A percentile compares a stretch with the other conserved stretches of the same genome.
Evolutionary conservation across 35 echinoderm and acorn worm species (phyloP).

Genomic region (Apostichopus californicus): DNA sequence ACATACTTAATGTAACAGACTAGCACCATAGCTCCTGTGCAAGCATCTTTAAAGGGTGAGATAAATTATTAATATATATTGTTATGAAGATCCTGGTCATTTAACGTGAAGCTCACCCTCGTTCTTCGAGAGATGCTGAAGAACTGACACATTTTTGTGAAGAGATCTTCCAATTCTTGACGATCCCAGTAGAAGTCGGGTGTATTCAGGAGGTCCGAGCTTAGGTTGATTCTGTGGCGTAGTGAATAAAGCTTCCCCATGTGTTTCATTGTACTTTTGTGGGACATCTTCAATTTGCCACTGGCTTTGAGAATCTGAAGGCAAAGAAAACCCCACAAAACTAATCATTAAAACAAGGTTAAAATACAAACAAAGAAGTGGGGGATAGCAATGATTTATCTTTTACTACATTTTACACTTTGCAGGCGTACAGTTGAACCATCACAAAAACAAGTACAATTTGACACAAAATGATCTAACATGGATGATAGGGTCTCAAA

Average conservation of each 20-base stretch:
- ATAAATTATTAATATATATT: no score
- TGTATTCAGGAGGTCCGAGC: constrained; percentile 90
- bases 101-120: constrained; percentile 55
- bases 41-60: no score
- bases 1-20: no score
- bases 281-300: constrained; percentile 79
- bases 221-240: constrained; percentile 92
- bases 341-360: not conserved
- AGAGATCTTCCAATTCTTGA: constrained; percentile 79
- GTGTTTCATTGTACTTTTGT: constrained; percentile 76
- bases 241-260: constrained; percentile 88
- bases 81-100: no score
- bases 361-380: not conserved
- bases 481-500: no score
- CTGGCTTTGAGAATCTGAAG: constrained; percentile 74
- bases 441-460: not conserved
- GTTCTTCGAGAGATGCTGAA: constrained; percentile 88
- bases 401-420: no score
- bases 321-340: not conserved
- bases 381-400: no score
- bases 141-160: constrained; percentile 84
- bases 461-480: no score
- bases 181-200: constrained; percentile 99
- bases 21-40: no score
- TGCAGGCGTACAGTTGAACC: not conserved